Percentiles rank a stretch among this genome's conserved stretches.
phyloP scores from a whole-genome alignment of 1,140 invertebrate species.

The Drosophila ironensis region DNA sequence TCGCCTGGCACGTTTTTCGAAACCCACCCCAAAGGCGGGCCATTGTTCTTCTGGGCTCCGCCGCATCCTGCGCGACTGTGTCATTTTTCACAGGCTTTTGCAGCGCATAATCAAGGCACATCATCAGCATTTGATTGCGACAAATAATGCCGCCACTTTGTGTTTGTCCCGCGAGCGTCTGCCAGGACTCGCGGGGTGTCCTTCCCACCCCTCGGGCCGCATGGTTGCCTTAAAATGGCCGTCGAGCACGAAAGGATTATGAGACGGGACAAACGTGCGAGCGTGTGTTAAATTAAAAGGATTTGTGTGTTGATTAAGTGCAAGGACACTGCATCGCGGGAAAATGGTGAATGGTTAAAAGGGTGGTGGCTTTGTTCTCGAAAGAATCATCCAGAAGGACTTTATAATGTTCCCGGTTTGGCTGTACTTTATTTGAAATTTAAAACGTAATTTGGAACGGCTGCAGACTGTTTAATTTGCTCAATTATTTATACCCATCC shows the following conservation, averaged over 20 bases:
- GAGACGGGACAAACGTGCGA: conserved; percentile 23
- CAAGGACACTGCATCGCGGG: conserved; percentile 18
- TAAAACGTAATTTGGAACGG: too few species aligned
- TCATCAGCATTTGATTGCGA: conserved; percentile 81
- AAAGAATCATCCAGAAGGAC: not conserved
- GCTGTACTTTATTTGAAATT: not conserved
- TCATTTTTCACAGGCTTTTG: conserved; percentile 65
- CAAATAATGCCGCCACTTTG: conserved; percentile 82
- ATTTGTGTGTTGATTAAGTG: conserved; percentile 78
- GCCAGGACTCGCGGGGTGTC: conserved; percentile 45
- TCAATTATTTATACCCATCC: too few species aligned
- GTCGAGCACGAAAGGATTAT: conserved; percentile 25
- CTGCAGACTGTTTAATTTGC: too few species aligned
- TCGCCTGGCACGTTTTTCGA: conserved; percentile 60
- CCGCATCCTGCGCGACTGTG: conserved; percentile 15
- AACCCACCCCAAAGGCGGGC: conserved; percentile 24
- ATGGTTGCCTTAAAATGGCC: conserved; percentile 50
- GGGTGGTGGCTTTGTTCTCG: not conserved
- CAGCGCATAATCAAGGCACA: conserved; percentile 72
- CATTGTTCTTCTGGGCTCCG: not conserved
- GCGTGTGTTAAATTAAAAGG: conserved; percentile 73
- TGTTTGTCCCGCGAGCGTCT: conserved; percentile 41
- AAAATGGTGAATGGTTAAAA: conserved; percentile 1
- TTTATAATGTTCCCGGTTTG: not conserved
- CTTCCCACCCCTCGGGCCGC: not conserved